Evolutionary conservation across 2,888 invertebrate species (phyloP).

Genomic region (Blera fallax): DNA sequence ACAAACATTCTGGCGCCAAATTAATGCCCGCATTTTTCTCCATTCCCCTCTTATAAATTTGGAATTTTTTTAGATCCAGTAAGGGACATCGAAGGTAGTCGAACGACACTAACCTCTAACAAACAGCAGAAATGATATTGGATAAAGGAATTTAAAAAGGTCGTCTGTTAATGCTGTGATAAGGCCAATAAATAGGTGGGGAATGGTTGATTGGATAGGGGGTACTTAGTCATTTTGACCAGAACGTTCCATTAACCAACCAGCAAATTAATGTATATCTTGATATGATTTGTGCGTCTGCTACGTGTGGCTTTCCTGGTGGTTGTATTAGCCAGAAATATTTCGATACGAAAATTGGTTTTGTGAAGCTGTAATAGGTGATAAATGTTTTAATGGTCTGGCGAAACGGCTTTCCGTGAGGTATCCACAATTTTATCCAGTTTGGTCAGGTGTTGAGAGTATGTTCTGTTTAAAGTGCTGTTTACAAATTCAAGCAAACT

Average conservation of each 20-base stretch:
- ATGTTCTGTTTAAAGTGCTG: too few relatives aligned
- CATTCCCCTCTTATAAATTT: background rate
- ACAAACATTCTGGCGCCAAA: background rate
- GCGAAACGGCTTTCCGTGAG: background rate
- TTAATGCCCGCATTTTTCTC: background rate
- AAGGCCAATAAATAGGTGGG: background rate
- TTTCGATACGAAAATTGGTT: background rate
- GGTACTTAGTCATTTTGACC: background rate
- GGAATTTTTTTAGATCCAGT: background rate
- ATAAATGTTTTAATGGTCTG: background rate
- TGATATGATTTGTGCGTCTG: constrained; percentile 37
- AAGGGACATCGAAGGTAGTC: background rate
- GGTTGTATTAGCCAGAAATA: background rate
- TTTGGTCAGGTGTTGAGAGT: background rate
- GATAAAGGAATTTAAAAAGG: background rate
- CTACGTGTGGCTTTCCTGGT: constrained; percentile 10
- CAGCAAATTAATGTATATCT: constrained; percentile 7
- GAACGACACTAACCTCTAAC: background rate
- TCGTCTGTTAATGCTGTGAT: background rate
- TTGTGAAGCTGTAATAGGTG: background rate
- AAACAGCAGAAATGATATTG: background rate
- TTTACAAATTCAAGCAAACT: too few relatives aligned
- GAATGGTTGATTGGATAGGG: background rate
- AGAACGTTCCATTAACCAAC: constrained; percentile 4
- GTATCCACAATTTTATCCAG: background rate